Evolutionary conservation across 2,888 invertebrate species (phyloP).

Genomic region (Acronicta psi): DNA sequence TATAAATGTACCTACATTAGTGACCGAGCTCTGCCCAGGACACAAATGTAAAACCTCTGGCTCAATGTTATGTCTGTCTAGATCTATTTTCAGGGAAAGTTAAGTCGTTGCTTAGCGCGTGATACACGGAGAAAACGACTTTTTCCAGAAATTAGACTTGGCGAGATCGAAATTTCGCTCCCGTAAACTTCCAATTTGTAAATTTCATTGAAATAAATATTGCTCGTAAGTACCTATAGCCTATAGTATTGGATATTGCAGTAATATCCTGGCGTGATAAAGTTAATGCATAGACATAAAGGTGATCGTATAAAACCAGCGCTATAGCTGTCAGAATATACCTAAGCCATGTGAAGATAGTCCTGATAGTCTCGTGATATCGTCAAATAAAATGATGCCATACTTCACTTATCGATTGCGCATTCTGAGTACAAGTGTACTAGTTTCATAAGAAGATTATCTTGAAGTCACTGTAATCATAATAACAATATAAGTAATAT

Average conservation of each 20-base stretch:
- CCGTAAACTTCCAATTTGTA: too few species aligned
- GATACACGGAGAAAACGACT: too few species aligned
- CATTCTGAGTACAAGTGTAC: conserved; percentile 1
- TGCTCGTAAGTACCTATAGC: too few species aligned
- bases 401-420: conserved; percentile 5
- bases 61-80: too few species aligned
- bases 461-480: background rate
- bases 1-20: background rate
- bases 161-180: too few species aligned
- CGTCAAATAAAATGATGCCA: conserved; percentile 15
- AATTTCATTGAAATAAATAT: too few species aligned
- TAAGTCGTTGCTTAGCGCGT: too few species aligned
- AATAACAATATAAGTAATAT: background rate
- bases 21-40: too few species aligned
- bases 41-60: too few species aligned
- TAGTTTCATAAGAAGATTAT: background rate
- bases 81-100: too few species aligned
- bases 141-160: too few species aligned
- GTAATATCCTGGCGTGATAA: conserved; percentile 26
- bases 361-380: too few species aligned
- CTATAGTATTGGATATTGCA: conserved; percentile 7
- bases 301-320: conserved; percentile 24
- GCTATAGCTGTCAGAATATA: conserved; percentile 18
- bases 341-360: conserved; percentile 17
- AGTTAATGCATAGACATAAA: conserved; percentile 34